phyloP scores from a whole-genome alignment of 2,797 vertebrate species.

The Paramormyrops hopkinsi region DNA sequence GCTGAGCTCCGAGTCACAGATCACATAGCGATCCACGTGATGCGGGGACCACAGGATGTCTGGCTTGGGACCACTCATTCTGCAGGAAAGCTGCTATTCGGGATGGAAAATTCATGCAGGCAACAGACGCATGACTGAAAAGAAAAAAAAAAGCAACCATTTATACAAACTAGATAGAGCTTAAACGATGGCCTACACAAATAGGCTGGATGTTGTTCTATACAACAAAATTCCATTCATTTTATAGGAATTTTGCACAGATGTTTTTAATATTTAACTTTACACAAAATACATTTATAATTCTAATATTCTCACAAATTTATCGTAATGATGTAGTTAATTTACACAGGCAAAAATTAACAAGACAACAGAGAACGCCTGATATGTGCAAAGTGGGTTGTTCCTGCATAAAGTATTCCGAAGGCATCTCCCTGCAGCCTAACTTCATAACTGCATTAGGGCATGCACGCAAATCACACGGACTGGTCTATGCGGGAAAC shows the following conservation, averaged over 20 bases:
- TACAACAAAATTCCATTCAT: background rate
- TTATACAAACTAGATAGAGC: background rate
- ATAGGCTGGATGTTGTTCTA: background rate
- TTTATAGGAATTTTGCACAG: background rate
- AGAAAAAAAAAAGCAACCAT: background rate
- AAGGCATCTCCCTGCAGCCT: background rate
- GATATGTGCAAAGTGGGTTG: background rate
- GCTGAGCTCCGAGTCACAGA: conserved; percentile 91
- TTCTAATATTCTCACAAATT: background rate
- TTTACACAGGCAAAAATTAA: background rate
- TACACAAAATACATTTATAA: background rate
- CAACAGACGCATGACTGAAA: conserved; percentile 23
- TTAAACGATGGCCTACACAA: background rate
- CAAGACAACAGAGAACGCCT: background rate
- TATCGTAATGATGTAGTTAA: background rate
- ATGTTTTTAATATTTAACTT: background rate
- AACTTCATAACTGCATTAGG: background rate
- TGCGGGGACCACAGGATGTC: conserved; percentile 97
- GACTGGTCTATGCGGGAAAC: background rate
- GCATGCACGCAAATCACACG: background rate
- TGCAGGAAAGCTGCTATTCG: conserved; percentile 18
- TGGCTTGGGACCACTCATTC: conserved; percentile 92
- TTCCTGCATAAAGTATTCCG: background rate
- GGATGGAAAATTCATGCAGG: conserved; percentile 19
- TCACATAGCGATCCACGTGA: conserved; percentile 89